These are phyloP conservation scores for Epinotia bilunana DNA, from an alignment of 2,888 invertebrate species.

Conservation along the genomic window DNA sequence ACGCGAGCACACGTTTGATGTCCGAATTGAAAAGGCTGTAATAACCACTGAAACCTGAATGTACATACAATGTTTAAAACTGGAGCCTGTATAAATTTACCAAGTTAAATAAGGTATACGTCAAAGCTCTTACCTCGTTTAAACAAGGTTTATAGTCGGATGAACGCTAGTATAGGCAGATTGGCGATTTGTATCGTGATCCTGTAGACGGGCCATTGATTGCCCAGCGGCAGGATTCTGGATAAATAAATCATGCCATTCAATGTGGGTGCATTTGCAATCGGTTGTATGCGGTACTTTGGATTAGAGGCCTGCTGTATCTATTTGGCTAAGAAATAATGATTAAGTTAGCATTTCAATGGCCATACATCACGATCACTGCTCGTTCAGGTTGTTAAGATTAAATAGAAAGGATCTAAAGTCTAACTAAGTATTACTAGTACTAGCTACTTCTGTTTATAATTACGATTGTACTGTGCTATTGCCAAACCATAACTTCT, in stretches of 20 bases:
- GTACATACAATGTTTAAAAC: background rate
- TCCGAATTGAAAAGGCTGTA: background rate
- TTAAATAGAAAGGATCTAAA: too few relatives aligned
- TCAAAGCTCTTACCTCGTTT: background rate
- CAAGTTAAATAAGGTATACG: background rate
- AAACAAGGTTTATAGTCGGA: constrained; percentile 7
- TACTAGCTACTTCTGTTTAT: too few relatives aligned
- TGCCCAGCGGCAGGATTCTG: constrained; percentile 23
- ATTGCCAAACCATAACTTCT: too few relatives aligned
- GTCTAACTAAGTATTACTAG: too few relatives aligned
- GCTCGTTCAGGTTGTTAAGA: too few relatives aligned
- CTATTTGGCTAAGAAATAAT: background rate
- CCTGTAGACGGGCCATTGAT: constrained; percentile 32
- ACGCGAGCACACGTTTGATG: constrained; percentile 50
- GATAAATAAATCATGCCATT: constrained; percentile 21
- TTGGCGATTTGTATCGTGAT: constrained; percentile 24
- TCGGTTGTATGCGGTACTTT: constrained; percentile 11
- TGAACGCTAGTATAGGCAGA: background rate
- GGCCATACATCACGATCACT: background rate
- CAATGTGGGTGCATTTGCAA: constrained; percentile 23
- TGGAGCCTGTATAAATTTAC: background rate
- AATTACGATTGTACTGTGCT: too few relatives aligned
- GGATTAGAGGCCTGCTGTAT: constrained; percentile 6
- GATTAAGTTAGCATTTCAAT: constrained; percentile 2
- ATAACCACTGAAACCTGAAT: background rate